A percentile compares a stretch with the other conserved stretches of the same genome.
Conservation (phyloP, 1,140 invertebrate genomes). For the Zaprionus kolodkinae region DNA sequence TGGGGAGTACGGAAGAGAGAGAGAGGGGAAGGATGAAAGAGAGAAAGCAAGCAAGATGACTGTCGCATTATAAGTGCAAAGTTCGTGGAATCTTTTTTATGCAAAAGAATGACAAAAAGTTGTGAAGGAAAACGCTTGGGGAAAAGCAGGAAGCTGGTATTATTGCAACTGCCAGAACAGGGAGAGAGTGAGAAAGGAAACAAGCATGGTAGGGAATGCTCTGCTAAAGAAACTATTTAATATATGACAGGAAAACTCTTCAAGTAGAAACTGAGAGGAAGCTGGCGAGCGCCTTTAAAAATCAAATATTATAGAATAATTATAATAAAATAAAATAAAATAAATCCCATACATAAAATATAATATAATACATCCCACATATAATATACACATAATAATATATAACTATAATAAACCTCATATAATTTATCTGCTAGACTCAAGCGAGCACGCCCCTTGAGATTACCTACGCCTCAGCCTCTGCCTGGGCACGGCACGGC, state of each 20-base stretch:
- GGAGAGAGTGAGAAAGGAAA: constrained; percentile 15
- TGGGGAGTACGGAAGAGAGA: not conserved
- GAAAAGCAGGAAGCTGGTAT: constrained; percentile 15
- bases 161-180: constrained; percentile 28
- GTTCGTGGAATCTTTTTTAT: constrained; percentile 20
- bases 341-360: too few relatives aligned
- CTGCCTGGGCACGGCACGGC: not conserved
- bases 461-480: not conserved
- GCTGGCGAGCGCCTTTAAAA: not conserved
- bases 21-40: not conserved
- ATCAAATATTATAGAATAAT: not conserved
- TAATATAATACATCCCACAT: not conserved
- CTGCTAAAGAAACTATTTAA: constrained; percentile 14
- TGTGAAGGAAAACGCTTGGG: constrained; percentile 7
- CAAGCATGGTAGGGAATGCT: constrained; percentile 6
- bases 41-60: not conserved
- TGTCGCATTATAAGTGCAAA: constrained; percentile 8
- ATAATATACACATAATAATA: not conserved
- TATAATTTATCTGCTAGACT: not conserved
- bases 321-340: not conserved
- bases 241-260: not conserved
- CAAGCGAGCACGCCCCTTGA: not conserved
- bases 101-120: constrained; percentile 15
- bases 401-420: not conserved
- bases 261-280: not conserved